Percentiles rank a stretch among this genome's conserved stretches.
Conservation (phyloP, 2,888 invertebrate genomes). For the Linhomoeus sp. region DNA sequence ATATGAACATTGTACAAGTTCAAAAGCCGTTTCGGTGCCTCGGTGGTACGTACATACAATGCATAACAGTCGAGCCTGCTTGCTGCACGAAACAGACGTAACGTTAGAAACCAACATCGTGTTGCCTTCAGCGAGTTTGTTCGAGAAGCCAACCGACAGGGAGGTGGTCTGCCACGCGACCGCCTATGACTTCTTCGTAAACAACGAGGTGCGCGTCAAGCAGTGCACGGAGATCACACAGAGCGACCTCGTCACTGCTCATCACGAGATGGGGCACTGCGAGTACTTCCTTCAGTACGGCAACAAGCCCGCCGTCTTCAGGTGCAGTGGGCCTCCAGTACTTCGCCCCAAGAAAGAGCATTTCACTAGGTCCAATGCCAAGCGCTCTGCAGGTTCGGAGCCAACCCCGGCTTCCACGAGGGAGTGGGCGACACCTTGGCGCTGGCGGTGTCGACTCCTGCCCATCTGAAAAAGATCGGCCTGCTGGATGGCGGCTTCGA, state of each 20-base stretch:
- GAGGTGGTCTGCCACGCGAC: conserved; percentile 21
- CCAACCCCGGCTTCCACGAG: conserved; percentile 9
- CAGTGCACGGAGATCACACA: conserved; percentile 36
- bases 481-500: conserved; percentile 41
- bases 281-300: conserved; percentile 55
- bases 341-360: too few relatives aligned
- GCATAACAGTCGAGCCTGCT: too few relatives aligned
- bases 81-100: too few relatives aligned
- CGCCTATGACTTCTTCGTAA: conserved; percentile 23
- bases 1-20: too few relatives aligned
- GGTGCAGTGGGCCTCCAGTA: neutral
- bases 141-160: conserved; percentile 6
- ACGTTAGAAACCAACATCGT: too few relatives aligned
- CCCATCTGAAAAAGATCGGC: conserved; percentile 43
- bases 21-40: too few relatives aligned
- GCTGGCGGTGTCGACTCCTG: conserved; percentile 44
- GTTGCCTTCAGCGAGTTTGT: conserved; percentile 7
- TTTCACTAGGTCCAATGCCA: too few relatives aligned
- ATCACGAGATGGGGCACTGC: conserved; percentile 63
- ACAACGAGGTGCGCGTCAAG: conserved; percentile 9
- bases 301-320: conserved; percentile 39
- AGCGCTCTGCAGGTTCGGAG: conserved; percentile 1
- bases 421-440: conserved; percentile 47
- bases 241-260: conserved; percentile 64
- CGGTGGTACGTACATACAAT: too few relatives aligned